Evolutionary conservation across 2,797 vertebrate species (phyloP).

Genomic region (Cottoperca gobio): DNA sequence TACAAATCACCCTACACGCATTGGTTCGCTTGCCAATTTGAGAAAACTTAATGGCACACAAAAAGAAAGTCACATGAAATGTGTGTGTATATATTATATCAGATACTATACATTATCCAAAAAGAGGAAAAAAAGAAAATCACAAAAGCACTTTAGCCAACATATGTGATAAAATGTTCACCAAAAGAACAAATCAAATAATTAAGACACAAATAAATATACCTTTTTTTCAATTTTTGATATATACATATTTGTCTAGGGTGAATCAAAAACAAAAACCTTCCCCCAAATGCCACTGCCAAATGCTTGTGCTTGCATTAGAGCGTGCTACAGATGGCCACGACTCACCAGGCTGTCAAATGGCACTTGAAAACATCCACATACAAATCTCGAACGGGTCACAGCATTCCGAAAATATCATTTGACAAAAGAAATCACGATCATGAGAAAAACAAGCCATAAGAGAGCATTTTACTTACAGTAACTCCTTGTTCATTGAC

Average conservation of each 20-base stretch:
- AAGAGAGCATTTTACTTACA: slow-evolving; percentile 69
- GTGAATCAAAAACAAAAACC: slow-evolving; percentile 79
- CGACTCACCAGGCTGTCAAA: slow-evolving; percentile 97
- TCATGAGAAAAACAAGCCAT: slow-evolving; percentile 68
- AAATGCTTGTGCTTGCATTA: slow-evolving; percentile 96
- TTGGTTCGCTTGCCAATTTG: slow-evolving; percentile 95
- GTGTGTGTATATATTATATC: slow-evolving; percentile 96
- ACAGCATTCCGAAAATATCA: slow-evolving; percentile 81
- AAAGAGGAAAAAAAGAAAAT: slow-evolving; percentile 71
- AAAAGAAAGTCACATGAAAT: slow-evolving; percentile 90
- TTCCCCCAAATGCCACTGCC: slow-evolving; percentile 88
- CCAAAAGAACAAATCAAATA: slow-evolving; percentile 92
- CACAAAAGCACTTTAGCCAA: slow-evolving; percentile 93
- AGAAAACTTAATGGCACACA: slow-evolving; percentile 90
- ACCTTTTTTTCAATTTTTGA: slow-evolving; percentile 91
- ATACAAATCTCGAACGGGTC: slow-evolving; percentile 79
- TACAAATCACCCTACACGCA: slow-evolving; percentile 99
- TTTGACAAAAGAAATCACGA: slow-evolving; percentile 73
- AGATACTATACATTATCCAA: slow-evolving; percentile 98
- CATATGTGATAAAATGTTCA: slow-evolving; percentile 94
- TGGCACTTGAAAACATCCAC: slow-evolving; percentile 94
- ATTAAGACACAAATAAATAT: slow-evolving; percentile 92
- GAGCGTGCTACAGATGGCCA: slow-evolving; percentile 93
- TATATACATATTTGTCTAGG: slow-evolving; percentile 88
- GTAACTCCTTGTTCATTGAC: slow-evolving; percentile 61